phyloP scores from a whole-genome alignment of 1,140 invertebrate species.

The Drosophila lacteicornis region DNA sequence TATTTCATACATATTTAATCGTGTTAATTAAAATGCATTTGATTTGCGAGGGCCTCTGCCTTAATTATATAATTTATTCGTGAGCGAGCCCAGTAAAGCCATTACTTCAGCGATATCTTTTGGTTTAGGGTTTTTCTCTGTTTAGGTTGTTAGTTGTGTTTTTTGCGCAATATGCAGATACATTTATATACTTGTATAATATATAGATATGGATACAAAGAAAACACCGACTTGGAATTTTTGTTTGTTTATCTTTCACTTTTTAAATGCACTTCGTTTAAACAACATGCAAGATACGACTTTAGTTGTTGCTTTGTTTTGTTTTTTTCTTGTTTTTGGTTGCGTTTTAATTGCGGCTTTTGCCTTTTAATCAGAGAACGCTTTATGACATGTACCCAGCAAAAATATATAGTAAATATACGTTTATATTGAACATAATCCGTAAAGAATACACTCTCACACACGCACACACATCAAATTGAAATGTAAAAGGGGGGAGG shows the following conservation, averaged over 20 bases:
- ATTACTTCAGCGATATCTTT: constrained; percentile 47
- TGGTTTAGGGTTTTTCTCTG: constrained; percentile 37
- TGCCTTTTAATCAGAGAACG: constrained; percentile 55
- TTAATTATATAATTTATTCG: constrained; percentile 51
- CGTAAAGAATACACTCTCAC: constrained; percentile 46
- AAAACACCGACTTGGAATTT: constrained; percentile 63
- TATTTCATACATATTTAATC: constrained; percentile 61
- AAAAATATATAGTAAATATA: constrained; percentile 55
- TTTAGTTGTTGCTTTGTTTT: constrained; percentile 54
- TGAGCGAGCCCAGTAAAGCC: constrained; percentile 46
- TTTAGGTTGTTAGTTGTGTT: constrained; percentile 66
- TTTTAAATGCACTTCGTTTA: constrained; percentile 67
- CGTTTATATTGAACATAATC: constrained; percentile 65
- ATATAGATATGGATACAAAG: constrained; percentile 65
- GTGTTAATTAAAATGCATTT: constrained; percentile 67
- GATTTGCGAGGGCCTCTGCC: constrained; percentile 32
- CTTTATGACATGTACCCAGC: constrained; percentile 83
- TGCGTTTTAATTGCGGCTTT: constrained; percentile 40
- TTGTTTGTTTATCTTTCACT: constrained; percentile 43
- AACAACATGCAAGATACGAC: constrained; percentile 74
- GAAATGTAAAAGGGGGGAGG: constrained; percentile 29
- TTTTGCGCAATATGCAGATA: constrained; percentile 49
- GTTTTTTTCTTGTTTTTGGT: constrained; percentile 25
- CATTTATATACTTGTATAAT: constrained; percentile 55
- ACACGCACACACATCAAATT: constrained; percentile 41